A percentile compares a stretch with the other conserved stretches of the same genome.
Conservation (phyloP, 2,888 invertebrate species). For the Coleophora flavipennella region DNA sequence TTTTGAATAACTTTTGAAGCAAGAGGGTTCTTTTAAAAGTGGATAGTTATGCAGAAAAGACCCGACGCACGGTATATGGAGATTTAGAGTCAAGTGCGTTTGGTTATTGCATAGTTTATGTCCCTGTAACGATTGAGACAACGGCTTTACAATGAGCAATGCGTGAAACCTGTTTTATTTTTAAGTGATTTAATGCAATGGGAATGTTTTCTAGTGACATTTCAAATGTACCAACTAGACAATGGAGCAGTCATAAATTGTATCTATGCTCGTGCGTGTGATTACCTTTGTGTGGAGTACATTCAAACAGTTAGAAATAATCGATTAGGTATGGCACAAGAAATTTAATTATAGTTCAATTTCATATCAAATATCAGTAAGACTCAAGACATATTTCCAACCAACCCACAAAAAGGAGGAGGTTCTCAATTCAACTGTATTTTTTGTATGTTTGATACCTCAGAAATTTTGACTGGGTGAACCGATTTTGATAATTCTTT, state of each 20-base stretch:
- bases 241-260: slow-evolving; percentile 47
- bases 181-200: slow-evolving; percentile 59
- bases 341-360: too few relatives aligned
- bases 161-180: slow-evolving; percentile 48
- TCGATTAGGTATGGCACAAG: too few relatives aligned
- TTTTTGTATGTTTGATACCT: too few relatives aligned
- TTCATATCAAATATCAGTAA: too few relatives aligned
- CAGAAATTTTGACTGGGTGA: too few relatives aligned
- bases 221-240: slow-evolving; percentile 41
- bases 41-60: slow-evolving; percentile 19
- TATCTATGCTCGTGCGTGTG: slow-evolving; percentile 1
- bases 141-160: slow-evolving; percentile 29
- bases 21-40: slow-evolving; percentile 14
- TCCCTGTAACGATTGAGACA: slow-evolving; percentile 54
- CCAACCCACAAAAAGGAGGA: too few relatives aligned
- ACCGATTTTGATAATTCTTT: too few relatives aligned
- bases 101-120: slow-evolving; percentile 50
- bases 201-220: slow-evolving; percentile 52
- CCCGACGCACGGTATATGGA: slow-evolving; percentile 42
- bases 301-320: too few relatives aligned
- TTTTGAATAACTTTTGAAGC: too few relatives aligned
- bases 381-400: too few relatives aligned
- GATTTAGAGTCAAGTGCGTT: slow-evolving; percentile 57
- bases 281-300: not conserved
- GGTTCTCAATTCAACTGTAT: too few relatives aligned